Evolutionary conservation across 2,113 vertebrate species (phyloP).

Genomic region (Hypanus sabinus): DNA sequence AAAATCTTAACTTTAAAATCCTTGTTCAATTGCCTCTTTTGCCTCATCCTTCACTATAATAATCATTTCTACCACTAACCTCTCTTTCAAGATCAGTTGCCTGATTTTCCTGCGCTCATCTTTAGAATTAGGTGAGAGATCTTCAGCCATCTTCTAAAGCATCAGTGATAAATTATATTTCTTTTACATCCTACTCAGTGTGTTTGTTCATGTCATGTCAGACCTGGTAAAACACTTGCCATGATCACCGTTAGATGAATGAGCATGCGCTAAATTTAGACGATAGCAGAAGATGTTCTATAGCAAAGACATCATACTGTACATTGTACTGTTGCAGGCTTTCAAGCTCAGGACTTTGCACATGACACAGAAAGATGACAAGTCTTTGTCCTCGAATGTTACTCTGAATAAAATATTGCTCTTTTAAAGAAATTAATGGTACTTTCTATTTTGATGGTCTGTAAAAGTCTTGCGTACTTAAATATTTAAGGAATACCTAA

Average conservation of each 20-base stretch:
- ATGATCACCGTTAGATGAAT: background rate
- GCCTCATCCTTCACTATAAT: background rate
- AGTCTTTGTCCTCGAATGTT: background rate
- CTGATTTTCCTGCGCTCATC: background rate
- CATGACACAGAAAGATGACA: background rate
- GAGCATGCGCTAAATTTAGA: background rate
- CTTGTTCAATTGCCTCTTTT: background rate
- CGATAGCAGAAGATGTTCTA: background rate
- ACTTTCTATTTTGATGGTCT: background rate
- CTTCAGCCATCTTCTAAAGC: background rate
- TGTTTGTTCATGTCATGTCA: background rate
- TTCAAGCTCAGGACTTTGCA: background rate
- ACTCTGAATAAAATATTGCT: background rate
- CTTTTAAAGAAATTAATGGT: background rate
- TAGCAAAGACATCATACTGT: background rate
- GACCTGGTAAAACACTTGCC: background rate
- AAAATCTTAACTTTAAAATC: background rate
- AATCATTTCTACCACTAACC: background rate
- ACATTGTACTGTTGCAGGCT: background rate
- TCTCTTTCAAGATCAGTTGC: background rate
- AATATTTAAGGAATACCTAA: background rate
- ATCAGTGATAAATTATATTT: background rate
- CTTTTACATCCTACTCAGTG: background rate
- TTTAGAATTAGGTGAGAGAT: background rate
- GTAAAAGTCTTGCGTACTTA: background rate